Base-by-base conservation (phyloP, 2,888 invertebrate species). In the Tetragonisca angustula region DNA sequence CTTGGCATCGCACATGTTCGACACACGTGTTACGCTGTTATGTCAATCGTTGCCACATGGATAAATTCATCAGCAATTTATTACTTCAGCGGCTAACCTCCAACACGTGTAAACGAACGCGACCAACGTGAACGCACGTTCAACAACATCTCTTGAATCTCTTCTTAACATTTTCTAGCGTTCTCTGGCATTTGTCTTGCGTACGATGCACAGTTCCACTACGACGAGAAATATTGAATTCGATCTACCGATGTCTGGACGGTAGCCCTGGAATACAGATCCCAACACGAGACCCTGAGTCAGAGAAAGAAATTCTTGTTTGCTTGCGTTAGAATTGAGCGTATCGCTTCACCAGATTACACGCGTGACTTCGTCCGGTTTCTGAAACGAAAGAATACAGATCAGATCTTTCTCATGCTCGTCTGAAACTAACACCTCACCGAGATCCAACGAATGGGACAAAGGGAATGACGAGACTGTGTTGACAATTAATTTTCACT, bases 41-140 rank as follows among this genome's bases (percentile, higher is more conserved):
- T 90, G 91, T 91, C 91, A 92, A 92, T 92, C 92, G 91, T 90
- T 89, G 88, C 89, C 91, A 90, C 90, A 88, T 91, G 91, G 88
- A 88, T 88, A 86, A 88, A 86, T 81, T 78, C 65, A 52, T 49
- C 68, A 74, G 75, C 68, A 74, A 80, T 84, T 84, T 81, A 72
- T 81, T 81, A 54, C 76, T 49, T 64, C 15, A 32, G 27, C 32
- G 43, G 70, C 68, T 70, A 76, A n/a, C 71, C 73, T 62, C 27
- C 50, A n/a, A 68, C 36, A 11, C n/a, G 19, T 19, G 59, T 43
- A 32, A 68, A 64, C 67, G 61, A 68, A 67, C 71, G 54, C 71
- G 50, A 59, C 27, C 27, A 50, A 56, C 50, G 15, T 21, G 56
- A 32, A 72, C 69, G 32, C 32, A 24, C 61, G 4, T 19, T 2